Evolutionary conservation across 1,140 invertebrate species (phyloP), one percentile per base, ranked within the genome.

Genomic region (Brachionus rubens): DNA sequence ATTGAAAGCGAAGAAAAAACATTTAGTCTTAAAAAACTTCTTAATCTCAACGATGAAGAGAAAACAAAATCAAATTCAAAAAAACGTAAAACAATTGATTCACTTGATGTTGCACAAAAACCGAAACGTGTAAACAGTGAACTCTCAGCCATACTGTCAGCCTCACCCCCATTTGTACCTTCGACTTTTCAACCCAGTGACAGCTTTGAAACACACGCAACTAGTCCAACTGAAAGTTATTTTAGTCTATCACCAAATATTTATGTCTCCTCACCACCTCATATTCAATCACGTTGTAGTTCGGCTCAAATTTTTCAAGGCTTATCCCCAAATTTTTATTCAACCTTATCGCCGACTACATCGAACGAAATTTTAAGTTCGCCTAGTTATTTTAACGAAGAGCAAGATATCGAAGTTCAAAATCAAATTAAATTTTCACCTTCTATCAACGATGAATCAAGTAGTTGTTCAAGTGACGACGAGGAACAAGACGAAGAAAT

Each of bases 281-380:
- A 36, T 6, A 33, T 54, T 33, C 43, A 36, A 72, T 50, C 43
- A 12, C 43, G 68, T 10, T 72, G 68, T 46, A 72, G 46, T 21
- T 72, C 68, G 16, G 68, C 68, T 36, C 50, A 50, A 50, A 33
- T 72, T 9, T 72, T 72, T 46, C 50, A 72, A 65, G 59, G 59
- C 12, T 24, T 65, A 26, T 65, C 59, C 14, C 59, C 59, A 1
- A 46, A 46, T 12, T 65, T 46, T 43, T 65, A 65, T 26, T 65
- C 59, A 14, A 65, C 9, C 24, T 19, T 65, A 4, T 65, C 59
- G 30, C 59, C 59, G 4, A 43, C 36, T 14, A 65, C 40, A 14
- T 65, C 59, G 12, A 65, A 41, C 30, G 59, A 65, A 26, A n/a
- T 65, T 10, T 19, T 28, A 41, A 41, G 19, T 19, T 65, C 59